phyloP scores from a whole-genome alignment of 1,140 invertebrate genomes.

The Ceratoteleas bidentatus region DNA sequence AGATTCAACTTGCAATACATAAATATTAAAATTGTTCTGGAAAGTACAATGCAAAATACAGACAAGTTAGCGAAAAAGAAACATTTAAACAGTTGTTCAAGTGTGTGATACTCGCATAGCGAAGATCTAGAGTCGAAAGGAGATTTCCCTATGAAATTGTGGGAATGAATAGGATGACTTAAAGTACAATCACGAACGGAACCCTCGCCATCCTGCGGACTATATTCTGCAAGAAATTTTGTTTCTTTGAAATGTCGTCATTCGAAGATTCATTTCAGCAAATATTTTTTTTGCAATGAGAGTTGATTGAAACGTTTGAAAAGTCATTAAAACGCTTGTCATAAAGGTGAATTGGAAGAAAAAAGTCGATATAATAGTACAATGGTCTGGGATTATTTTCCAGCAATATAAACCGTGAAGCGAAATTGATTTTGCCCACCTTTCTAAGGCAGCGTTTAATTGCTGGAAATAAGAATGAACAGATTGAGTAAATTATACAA shows the following conservation, averaged over 20 bases:
- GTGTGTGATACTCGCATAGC: conserved; percentile 46
- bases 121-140: conserved; percentile 55
- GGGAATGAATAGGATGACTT: conserved; percentile 44
- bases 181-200: conserved; percentile 41
- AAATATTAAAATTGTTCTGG: too few relatives aligned
- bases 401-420: too few relatives aligned
- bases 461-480: too few relatives aligned
- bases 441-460: too few relatives aligned
- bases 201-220: conserved; percentile 23
- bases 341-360: conserved; percentile 2
- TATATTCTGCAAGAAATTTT: conserved; percentile 45
- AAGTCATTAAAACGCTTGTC: conserved; percentile 13
- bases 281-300: too few relatives aligned
- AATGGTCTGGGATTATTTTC: not conserved
- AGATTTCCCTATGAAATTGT: conserved; percentile 50
- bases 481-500: too few relatives aligned
- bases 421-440: too few relatives aligned
- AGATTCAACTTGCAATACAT: too few relatives aligned
- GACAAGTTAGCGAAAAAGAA: too few relatives aligned
- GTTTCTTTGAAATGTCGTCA: conserved; percentile 7
- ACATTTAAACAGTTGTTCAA: not conserved
- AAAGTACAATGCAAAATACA: too few relatives aligned
- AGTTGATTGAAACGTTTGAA: too few relatives aligned
- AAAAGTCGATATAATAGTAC: conserved; percentile 15
- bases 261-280: conserved; percentile 1